These are phyloP conservation scores for Leptopilina boulardi DNA, from an alignment of 1,140 invertebrate species.

Conservation along the genomic window DNA sequence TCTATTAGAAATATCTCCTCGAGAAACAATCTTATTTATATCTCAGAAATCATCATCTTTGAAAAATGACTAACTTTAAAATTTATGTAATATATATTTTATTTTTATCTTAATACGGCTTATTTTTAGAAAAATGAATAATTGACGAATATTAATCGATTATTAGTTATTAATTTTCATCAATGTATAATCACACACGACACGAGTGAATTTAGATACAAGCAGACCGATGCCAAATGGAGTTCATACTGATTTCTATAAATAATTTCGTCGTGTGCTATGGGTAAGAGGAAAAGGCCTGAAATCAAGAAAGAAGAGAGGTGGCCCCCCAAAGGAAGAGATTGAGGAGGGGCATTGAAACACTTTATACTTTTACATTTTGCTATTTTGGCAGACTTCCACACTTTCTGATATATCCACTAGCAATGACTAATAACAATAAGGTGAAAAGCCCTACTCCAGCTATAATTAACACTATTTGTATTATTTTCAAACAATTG, in stretches of 20 bases:
- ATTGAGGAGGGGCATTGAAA: slow-evolving; percentile 55
- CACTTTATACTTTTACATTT: slow-evolving; percentile 67
- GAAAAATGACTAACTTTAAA: background rate
- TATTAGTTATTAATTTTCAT: slow-evolving; percentile 1
- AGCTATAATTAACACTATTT: background rate
- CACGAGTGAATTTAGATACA: slow-evolving; percentile 66
- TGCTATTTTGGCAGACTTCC: slow-evolving; percentile 64
- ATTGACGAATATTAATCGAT: background rate
- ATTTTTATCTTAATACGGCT: background rate
- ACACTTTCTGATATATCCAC: slow-evolving; percentile 47
- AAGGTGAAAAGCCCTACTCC: slow-evolving; percentile 30
- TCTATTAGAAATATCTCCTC: background rate
- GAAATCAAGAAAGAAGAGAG: slow-evolving; percentile 59
- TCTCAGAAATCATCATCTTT: background rate
- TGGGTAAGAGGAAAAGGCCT: slow-evolving; percentile 62
- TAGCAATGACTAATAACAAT: slow-evolving; percentile 21
- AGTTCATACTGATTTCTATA: slow-evolving; percentile 74
- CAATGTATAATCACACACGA: slow-evolving; percentile 36
- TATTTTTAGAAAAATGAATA: background rate
- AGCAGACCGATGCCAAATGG: slow-evolving; percentile 69
- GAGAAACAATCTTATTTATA: slow-evolving; percentile 1
- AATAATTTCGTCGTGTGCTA: slow-evolving; percentile 69
- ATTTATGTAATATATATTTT: background rate
- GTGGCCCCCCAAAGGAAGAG: slow-evolving; percentile 49
- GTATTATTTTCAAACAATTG: slow-evolving; percentile 24